Conservation (phyloP, 2,113 vertebrate genomes). For the Eonycteris spelaea region DNA sequence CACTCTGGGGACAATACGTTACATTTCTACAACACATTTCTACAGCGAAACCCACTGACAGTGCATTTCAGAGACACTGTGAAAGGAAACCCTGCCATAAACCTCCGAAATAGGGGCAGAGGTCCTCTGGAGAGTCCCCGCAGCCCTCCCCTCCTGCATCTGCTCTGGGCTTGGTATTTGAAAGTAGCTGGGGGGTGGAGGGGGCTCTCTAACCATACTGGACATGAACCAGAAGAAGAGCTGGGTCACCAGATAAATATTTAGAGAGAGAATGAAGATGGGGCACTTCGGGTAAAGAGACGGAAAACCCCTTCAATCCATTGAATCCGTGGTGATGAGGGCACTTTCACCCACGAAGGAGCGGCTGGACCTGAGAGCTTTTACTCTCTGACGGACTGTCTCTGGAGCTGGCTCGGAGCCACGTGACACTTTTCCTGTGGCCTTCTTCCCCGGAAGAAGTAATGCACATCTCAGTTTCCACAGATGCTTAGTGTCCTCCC, state of each 20-base stretch:
- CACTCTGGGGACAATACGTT: not conserved
- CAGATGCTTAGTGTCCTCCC: not conserved
- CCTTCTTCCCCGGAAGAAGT: not conserved
- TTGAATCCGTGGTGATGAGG: not conserved
- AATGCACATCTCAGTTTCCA: not conserved
- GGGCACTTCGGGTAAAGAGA: not conserved
- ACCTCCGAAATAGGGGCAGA: not conserved
- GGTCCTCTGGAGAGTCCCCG: not conserved
- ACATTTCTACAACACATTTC: not conserved
- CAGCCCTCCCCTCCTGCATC: fast-evolving
- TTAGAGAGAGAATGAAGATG: not conserved
- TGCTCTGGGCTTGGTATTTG: not conserved
- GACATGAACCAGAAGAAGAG: not conserved
- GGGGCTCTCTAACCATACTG: not conserved
- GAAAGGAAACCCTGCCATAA: not conserved
- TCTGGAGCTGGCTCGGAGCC: not conserved
- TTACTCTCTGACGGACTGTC: not conserved
- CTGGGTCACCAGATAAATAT: not conserved
- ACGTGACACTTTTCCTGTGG: not conserved
- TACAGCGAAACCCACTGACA: not conserved
- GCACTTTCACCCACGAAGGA: not conserved
- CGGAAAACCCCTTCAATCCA: not conserved
- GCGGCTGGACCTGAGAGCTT: not conserved
- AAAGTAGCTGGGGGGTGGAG: not conserved
- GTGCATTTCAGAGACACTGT: no score